Percentiles rank a stretch among this genome's conserved stretches.
Evolutionary conservation across 2,888 invertebrate genomes (phyloP).

Genomic region (Lasioglossum leucozonium): DNA sequence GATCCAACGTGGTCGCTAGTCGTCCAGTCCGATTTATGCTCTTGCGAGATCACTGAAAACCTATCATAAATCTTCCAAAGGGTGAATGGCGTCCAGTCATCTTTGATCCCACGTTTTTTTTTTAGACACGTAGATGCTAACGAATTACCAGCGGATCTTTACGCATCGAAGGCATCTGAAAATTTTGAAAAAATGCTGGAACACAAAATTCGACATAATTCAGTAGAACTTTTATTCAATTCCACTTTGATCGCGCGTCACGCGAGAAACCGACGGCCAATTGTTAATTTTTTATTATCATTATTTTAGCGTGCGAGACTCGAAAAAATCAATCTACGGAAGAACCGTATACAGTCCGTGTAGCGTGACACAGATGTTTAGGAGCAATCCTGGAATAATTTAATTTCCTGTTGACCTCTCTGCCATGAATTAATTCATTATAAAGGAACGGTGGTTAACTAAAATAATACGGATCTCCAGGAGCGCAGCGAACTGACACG

Average conservation of each 20-base stretch:
- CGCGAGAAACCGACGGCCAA: background rate
- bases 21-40: background rate
- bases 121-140: background rate
- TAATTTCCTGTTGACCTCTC: slow-evolving; percentile 1
- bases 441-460: background rate
- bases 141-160: background rate
- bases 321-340: background rate
- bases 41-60: background rate
- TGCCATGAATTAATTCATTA: background rate
- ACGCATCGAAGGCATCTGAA: too few relatives aligned
- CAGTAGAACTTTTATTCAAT: too few relatives aligned
- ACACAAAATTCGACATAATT: too few relatives aligned
- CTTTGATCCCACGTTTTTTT: background rate
- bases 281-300: background rate
- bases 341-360: background rate
- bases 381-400: background rate
- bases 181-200: too few relatives aligned
- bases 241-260: background rate
- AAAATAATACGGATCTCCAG: slow-evolving; percentile 3
- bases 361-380: background rate
- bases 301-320: background rate
- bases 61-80: background rate
- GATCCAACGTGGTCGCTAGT: background rate
- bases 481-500: background rate
- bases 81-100: background rate